These are phyloP conservation scores for Bovichtus diacanthus DNA, from an alignment of 2,797 vertebrate genomes.

Conservation along the genomic window DNA sequence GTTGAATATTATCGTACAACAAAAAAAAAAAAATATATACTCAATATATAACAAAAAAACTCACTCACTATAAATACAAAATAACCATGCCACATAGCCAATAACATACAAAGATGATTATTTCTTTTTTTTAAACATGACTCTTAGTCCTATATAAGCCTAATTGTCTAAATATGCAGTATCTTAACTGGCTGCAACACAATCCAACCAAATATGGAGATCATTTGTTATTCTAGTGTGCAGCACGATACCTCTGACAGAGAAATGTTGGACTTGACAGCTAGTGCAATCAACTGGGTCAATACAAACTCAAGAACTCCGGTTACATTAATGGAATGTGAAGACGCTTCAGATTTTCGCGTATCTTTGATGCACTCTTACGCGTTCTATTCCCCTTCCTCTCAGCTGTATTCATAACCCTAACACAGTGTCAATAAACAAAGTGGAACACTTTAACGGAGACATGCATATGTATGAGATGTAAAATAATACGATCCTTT, in stretches of 20 bases:
- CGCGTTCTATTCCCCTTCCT: slow-evolving; percentile 60
- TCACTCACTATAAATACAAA: background rate
- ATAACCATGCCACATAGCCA: background rate
- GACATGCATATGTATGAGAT: slow-evolving; percentile 83
- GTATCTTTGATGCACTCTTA: slow-evolving; percentile 56
- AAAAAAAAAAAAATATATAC: background rate
- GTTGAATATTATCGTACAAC: background rate
- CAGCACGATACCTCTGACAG: slow-evolving; percentile 16
- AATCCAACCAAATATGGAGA: background rate
- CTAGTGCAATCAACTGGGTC: slow-evolving; percentile 55
- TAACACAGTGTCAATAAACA: slow-evolving; percentile 74
- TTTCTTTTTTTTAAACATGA: background rate
- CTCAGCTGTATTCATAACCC: slow-evolving; percentile 70
- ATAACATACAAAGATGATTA: background rate
- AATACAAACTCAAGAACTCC: slow-evolving; percentile 28
- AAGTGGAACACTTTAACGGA: slow-evolving; percentile 72
- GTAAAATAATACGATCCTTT: slow-evolving; percentile 79
- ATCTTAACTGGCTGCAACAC: background rate
- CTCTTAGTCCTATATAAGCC: background rate
- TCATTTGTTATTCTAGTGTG: slow-evolving; percentile 12
- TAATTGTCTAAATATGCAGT: background rate
- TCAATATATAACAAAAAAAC: background rate
- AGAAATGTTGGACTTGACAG: slow-evolving; percentile 51
- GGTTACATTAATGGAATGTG: slow-evolving; percentile 56
- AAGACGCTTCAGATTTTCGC: slow-evolving; percentile 45